These are phyloP conservation scores for Eudyptes chrysolophus DNA, from an alignment of 2,113 vertebrate species.

Conservation along the genomic window DNA sequence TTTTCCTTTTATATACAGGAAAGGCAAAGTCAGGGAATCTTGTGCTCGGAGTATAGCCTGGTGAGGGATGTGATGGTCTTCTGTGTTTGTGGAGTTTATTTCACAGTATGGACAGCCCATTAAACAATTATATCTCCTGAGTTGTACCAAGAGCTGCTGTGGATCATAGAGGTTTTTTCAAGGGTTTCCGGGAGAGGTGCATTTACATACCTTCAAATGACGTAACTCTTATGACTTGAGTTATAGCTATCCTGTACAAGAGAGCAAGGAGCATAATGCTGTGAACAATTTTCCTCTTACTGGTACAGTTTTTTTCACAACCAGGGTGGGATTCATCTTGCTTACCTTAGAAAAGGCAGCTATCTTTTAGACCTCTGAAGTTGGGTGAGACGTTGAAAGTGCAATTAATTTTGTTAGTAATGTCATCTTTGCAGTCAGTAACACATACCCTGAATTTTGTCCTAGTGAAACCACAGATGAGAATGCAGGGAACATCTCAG, in stretches of 20 bases:
- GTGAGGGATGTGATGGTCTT: not conserved
- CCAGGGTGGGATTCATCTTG: not conserved
- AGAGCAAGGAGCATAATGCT: not conserved
- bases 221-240: not conserved
- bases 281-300: not conserved
- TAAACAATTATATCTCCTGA: not conserved
- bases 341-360: not conserved
- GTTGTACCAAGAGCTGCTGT: not conserved
- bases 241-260: not conserved
- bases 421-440: not conserved
- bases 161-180: not conserved
- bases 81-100: not conserved
- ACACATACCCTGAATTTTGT: not conserved
- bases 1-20: not conserved
- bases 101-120: not conserved
- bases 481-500: not conserved
- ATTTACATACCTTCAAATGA: not conserved
- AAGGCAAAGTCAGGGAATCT: not conserved
- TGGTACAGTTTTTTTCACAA: not conserved
- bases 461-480: not conserved
- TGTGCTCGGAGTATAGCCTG: not conserved
- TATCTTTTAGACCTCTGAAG: not conserved
- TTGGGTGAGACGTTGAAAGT: not conserved
- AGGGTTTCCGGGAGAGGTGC: not conserved
- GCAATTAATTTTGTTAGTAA: not conserved